phyloP scores from a whole-genome alignment of 2,113 vertebrate species.

The Eurypyga helias region DNA sequence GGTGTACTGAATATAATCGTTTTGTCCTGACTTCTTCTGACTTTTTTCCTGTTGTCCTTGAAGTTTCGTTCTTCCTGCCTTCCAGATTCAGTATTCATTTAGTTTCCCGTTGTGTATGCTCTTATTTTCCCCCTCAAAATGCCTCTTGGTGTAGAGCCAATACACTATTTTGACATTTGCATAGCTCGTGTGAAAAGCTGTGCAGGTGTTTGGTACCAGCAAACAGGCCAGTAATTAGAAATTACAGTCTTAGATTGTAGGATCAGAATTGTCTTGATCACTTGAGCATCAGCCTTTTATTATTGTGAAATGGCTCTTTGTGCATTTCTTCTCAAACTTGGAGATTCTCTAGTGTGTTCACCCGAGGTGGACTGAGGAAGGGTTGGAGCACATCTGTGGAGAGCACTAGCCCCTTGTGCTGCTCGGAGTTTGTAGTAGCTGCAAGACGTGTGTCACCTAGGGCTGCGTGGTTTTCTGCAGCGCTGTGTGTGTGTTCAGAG shows the following conservation, averaged over 20 bases:
- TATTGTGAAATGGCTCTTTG: background rate
- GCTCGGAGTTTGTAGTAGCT: background rate
- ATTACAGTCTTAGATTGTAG: no score
- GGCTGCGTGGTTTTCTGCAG: fast-evolving
- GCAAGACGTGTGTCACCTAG: background rate
- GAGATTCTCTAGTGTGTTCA: background rate
- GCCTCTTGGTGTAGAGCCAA: background rate
- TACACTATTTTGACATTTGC: background rate
- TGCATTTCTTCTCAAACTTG: background rate
- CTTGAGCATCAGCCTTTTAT: background rate
- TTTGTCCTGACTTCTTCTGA: background rate
- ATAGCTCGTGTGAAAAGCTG: background rate
- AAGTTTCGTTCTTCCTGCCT: background rate
- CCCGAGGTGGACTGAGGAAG: background rate
- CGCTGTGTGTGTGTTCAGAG: background rate
- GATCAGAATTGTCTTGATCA: background rate
- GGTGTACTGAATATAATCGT: background rate
- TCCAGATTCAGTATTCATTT: background rate
- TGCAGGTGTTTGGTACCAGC: background rate
- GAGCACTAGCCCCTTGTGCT: background rate
- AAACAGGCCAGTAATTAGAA: background rate
- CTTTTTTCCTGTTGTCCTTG: background rate
- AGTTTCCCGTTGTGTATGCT: background rate
- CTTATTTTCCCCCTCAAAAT: background rate
- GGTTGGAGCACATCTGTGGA: background rate